phyloP scores from a whole-genome alignment of 1,140 invertebrate species.

The Rhopalosiphum maidis region DNA sequence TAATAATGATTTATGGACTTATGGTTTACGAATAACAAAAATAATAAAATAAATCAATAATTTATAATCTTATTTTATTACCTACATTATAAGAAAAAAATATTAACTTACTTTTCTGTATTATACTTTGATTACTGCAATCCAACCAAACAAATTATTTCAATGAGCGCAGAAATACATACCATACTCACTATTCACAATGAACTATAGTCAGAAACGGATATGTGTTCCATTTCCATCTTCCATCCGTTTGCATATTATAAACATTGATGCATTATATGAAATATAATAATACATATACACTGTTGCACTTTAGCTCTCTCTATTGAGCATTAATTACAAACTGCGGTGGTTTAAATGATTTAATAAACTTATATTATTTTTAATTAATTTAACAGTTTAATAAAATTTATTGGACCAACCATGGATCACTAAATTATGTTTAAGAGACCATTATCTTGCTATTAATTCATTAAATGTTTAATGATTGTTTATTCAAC shows the following conservation, averaged over 20 bases:
- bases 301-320: constrained; percentile 17
- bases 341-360: not conserved
- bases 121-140: not conserved
- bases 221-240: not conserved
- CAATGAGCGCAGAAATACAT: not conserved
- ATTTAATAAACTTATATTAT: not conserved
- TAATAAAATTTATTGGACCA: no score
- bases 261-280: not conserved
- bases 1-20: not conserved
- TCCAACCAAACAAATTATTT: not conserved
- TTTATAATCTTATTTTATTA: no score
- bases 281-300: not conserved
- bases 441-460: not conserved
- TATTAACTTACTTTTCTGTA: not conserved
- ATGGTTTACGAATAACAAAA: not conserved
- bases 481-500: no score
- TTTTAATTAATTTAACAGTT: no score
- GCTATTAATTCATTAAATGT: no score
- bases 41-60: not conserved
- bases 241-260: not conserved
- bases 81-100: not conserved
- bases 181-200: not conserved
- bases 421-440: no score
- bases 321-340: constrained; percentile 4
- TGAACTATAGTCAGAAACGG: not conserved